Evolutionary conservation across 2,888 invertebrate species (phyloP).

Genomic region (Rhogogaster chlorosoma): DNA sequence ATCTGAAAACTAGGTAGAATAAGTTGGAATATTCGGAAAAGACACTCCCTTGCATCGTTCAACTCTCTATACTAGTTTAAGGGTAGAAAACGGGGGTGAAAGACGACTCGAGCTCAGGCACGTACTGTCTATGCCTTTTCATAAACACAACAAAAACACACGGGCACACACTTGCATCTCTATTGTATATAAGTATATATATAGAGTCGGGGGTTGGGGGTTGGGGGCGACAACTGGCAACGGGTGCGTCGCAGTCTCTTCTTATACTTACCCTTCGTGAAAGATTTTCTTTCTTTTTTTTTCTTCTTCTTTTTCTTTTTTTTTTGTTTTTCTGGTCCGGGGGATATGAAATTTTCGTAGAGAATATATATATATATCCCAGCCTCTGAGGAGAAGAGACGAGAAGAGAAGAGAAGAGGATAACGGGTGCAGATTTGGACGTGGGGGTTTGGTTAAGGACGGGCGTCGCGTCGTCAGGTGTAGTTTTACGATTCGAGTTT

Average conservation of each 20-base stretch:
- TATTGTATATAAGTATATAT: not conserved
- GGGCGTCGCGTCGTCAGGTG: constrained; percentile 36
- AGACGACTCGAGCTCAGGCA: not conserved
- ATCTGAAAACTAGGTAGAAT: not conserved
- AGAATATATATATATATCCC: too few species aligned
- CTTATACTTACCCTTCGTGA: not conserved
- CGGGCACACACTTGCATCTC: not conserved
- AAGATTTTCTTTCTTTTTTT: too few species aligned
- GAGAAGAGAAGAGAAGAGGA: not conserved
- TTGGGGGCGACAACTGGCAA: constrained; percentile 10
- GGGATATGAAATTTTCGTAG: not conserved
- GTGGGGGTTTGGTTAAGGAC: not conserved
- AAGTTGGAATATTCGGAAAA: not conserved
- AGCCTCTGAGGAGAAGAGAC: not conserved
- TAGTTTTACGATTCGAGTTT: constrained; percentile 43
- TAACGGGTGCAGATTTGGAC: not conserved
- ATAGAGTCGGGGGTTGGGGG: not conserved
- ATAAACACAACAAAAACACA: not conserved
- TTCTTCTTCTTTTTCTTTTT: too few species aligned
- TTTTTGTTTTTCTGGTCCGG: not conserved
- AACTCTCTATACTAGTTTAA: not conserved
- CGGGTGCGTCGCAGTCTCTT: not conserved
- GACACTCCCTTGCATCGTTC: not conserved
- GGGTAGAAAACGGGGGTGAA: not conserved
- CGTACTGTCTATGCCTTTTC: not conserved